Evolutionary conservation across 2,888 invertebrate species (phyloP).

Genomic region (Machimus rusticus): DNA sequence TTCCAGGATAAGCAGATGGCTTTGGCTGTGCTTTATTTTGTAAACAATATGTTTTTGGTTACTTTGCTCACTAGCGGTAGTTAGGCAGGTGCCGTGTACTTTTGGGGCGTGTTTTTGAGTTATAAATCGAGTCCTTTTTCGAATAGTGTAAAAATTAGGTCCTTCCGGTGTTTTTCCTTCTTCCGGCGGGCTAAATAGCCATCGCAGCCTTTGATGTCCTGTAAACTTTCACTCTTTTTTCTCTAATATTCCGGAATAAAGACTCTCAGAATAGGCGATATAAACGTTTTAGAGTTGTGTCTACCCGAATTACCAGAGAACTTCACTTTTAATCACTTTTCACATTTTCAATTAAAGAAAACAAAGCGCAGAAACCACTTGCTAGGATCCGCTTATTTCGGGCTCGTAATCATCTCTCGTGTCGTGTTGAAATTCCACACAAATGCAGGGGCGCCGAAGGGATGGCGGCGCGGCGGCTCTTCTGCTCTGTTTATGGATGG

Average conservation of each 20-base stretch:
- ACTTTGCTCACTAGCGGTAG: background rate
- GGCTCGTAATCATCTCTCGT: constrained; percentile 32
- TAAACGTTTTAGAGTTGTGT: background rate
- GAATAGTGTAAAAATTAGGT: background rate
- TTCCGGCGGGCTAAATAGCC: background rate
- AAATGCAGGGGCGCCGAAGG: background rate
- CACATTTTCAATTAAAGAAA: constrained; percentile 29
- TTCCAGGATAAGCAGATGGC: background rate
- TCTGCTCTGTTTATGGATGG: background rate
- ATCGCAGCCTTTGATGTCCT: background rate
- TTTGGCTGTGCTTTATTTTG: background rate
- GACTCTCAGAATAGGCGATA: background rate
- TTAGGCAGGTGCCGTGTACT: background rate
- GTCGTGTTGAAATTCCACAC: constrained; percentile 25
- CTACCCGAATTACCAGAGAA: constrained; percentile 1
- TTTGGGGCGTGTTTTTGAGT: background rate
- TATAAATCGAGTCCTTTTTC: background rate
- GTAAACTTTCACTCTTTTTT: background rate
- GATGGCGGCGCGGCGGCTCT: background rate
- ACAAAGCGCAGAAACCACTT: constrained; percentile 35
- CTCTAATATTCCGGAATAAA: background rate
- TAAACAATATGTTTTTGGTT: background rate
- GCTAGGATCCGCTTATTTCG: constrained; percentile 27
- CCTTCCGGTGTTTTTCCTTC: background rate
- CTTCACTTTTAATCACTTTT: constrained; percentile 34